These are phyloP conservation scores for Cinclus mexicanus DNA, from an alignment of 2,113 vertebrate genomes.

Conservation along the genomic window DNA sequence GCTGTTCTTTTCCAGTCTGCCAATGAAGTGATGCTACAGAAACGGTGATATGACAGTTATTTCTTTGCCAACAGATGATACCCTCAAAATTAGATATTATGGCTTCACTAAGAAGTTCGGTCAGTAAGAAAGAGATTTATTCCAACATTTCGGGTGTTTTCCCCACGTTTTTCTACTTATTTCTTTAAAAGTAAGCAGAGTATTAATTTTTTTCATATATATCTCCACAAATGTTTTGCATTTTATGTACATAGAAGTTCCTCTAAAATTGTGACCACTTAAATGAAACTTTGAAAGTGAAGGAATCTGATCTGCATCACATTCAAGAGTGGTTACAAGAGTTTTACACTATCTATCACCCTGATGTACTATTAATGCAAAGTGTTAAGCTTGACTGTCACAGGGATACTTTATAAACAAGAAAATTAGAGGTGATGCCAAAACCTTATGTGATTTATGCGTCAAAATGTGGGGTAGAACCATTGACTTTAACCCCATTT, in stretches of 20 bases:
- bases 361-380: background rate
- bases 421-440: background rate
- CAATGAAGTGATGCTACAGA: conserved; percentile 27
- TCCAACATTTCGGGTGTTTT: background rate
- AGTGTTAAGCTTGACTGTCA: background rate
- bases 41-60: conserved; percentile 8
- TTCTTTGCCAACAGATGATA: conserved; percentile 28
- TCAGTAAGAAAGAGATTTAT: background rate
- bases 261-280: background rate
- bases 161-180: background rate
- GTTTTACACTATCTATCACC: background rate
- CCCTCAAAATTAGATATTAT: background rate
- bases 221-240: background rate
- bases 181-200: background rate
- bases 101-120: background rate
- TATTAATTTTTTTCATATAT: background rate
- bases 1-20: conserved; percentile 54
- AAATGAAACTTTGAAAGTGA: background rate
- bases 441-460: background rate
- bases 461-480: background rate
- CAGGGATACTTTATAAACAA: background rate
- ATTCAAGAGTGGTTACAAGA: background rate
- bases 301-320: background rate
- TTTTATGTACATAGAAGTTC: background rate
- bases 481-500: background rate